These are phyloP conservation scores for Pachycephala philippinensis DNA, from an alignment of 2,113 vertebrate species.

Conservation along the genomic window DNA sequence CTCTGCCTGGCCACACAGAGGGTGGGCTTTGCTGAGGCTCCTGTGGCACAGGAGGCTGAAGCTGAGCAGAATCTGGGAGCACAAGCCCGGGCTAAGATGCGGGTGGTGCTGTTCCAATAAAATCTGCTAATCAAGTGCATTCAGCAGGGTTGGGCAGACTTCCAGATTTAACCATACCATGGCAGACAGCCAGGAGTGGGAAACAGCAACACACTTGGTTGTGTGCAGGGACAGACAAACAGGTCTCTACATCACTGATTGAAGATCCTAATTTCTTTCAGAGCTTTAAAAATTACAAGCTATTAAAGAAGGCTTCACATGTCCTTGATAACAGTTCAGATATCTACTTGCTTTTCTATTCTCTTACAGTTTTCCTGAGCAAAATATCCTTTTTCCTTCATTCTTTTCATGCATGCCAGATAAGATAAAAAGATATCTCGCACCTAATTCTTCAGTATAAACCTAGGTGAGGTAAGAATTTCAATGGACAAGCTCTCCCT, in stretches of 20 bases:
- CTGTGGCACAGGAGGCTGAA: rapidly evolving
- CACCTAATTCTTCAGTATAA: neutral
- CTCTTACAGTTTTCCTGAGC: neutral
- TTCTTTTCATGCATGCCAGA: neutral
- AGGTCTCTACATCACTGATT: neutral
- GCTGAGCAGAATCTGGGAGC: neutral
- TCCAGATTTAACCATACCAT: neutral
- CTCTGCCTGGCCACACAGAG: neutral
- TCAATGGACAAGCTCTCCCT: neutral
- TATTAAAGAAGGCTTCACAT: neutral
- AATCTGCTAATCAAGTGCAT: neutral
- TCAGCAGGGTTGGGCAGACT: neutral
- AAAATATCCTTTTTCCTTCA: neutral
- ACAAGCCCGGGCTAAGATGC: neutral
- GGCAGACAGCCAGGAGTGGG: neutral
- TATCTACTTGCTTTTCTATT: neutral
- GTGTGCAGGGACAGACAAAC: neutral
- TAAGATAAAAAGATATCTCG: rapidly evolving
- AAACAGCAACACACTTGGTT: neutral
- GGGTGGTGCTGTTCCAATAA: neutral
- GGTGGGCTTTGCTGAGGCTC: neutral
- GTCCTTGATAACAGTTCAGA: neutral
- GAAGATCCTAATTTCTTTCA: neutral
- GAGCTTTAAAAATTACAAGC: neutral
- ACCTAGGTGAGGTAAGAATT: neutral